phyloP scores from a whole-genome alignment of 2,797 vertebrate species.

The Columba guinea region DNA sequence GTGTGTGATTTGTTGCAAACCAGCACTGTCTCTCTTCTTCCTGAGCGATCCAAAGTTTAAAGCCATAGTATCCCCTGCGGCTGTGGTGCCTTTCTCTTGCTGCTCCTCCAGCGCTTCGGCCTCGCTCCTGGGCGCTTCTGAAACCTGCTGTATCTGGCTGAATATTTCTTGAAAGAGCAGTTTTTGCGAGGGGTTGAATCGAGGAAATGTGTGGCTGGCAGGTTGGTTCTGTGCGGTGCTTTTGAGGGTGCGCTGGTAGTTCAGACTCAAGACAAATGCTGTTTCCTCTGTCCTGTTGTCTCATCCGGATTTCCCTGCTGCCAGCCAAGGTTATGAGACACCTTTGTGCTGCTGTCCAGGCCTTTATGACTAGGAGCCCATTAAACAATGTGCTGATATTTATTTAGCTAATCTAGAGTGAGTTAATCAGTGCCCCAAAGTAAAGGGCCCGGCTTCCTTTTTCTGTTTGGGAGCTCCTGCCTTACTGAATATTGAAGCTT shows the following conservation, averaged over 20 bases:
- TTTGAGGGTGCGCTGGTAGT: background rate
- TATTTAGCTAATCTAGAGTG: background rate
- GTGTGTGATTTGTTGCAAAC: constrained; percentile 87
- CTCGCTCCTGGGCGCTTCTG: background rate
- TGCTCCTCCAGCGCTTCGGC: background rate
- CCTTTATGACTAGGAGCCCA: background rate
- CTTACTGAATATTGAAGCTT: background rate
- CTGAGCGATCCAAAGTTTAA: constrained; percentile 47
- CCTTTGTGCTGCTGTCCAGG: background rate
- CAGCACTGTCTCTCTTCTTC: constrained; percentile 5
- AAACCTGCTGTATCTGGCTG: background rate
- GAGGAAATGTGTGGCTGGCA: background rate
- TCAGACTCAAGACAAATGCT: background rate
- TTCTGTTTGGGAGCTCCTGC: background rate
- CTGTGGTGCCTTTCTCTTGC: background rate
- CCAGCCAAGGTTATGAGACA: background rate
- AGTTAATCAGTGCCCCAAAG: background rate
- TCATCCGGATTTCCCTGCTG: background rate
- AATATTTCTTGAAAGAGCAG: background rate
- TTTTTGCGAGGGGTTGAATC: background rate
- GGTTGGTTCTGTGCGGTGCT: background rate
- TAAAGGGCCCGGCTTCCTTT: background rate
- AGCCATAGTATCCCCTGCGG: constrained; percentile 47
- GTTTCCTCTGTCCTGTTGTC: background rate
- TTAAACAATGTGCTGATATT: background rate